A percentile compares a stretch with the other conserved stretches of the same genome.
Evolutionary conservation across 2,113 vertebrate genomes (phyloP).

Genomic region (Oncorhynchus gorbuscha): DNA sequence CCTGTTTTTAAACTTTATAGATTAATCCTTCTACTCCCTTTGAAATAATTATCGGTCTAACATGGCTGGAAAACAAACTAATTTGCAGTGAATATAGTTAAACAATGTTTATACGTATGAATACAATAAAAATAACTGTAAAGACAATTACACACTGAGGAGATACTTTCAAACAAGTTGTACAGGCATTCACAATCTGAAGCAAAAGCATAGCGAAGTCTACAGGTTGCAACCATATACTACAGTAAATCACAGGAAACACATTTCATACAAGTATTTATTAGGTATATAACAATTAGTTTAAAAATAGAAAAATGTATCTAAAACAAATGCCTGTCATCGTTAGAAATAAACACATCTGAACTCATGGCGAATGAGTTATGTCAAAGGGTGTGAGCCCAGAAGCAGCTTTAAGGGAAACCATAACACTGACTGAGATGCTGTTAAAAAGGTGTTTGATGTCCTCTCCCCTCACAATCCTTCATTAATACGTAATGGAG

Average conservation of each 20-base stretch:
- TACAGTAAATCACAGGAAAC: neutral
- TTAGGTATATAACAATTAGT: constrained; percentile 54
- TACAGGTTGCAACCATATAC: neutral
- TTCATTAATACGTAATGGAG: constrained; percentile 16
- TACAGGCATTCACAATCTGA: too few species aligned
- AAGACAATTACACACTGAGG: too few species aligned
- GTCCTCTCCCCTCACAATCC: constrained; percentile 22
- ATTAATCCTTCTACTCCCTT: too few species aligned
- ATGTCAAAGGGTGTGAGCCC: constrained; percentile 32
- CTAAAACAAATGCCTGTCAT: constrained; percentile 63
- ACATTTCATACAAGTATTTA: constrained; percentile 50
- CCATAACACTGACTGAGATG: constrained; percentile 18
- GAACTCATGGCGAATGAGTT: constrained; percentile 39
- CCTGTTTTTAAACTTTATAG: neutral
- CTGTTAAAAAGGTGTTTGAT: constrained; percentile 25
- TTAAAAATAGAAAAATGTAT: constrained; percentile 68
- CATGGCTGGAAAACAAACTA: too few species aligned
- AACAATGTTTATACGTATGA: too few species aligned
- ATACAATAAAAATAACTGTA: too few species aligned
- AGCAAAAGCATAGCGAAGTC: too few species aligned
- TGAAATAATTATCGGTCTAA: too few species aligned
- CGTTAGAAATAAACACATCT: constrained; percentile 50
- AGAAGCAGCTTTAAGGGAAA: constrained; percentile 50
- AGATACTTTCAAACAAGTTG: too few species aligned
- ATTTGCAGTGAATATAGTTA: too few species aligned